These are phyloP conservation scores for Garrulus glandarius DNA, from an alignment of 2,797 vertebrate species.

Conservation along the genomic window DNA sequence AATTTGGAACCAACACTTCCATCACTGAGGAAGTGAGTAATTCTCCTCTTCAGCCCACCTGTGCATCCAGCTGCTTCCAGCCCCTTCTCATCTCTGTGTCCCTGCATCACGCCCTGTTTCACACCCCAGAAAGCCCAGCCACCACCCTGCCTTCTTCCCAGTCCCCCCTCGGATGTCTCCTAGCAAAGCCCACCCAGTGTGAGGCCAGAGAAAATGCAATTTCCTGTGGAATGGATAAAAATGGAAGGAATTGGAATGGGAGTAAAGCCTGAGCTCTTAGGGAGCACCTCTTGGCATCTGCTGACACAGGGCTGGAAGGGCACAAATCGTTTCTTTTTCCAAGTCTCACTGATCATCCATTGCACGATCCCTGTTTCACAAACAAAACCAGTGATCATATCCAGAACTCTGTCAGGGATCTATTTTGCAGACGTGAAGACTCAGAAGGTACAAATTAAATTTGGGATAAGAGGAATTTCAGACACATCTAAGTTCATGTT, in stretches of 20 bases:
- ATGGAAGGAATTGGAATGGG: neutral
- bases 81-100: neutral
- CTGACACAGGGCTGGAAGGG: neutral
- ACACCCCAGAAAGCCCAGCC: neutral
- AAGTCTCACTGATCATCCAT: neutral
- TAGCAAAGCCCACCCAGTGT: neutral
- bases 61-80: neutral
- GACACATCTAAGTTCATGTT: neutral
- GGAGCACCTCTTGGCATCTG: rapidly evolving
- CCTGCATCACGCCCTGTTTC: neutral
- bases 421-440: neutral
- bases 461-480: neutral
- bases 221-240: neutral
- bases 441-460: neutral
- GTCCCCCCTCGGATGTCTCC: neutral
- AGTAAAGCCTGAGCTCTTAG: neutral
- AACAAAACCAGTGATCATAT: rapidly evolving
- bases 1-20: neutral
- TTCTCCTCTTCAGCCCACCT: neutral
- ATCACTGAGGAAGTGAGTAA: rapidly evolving
- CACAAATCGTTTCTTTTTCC: neutral
- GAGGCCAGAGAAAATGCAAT: neutral
- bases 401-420: neutral
- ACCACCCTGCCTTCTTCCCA: neutral
- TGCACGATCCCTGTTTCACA: neutral